Base-by-base conservation (phyloP, 2,888 invertebrate species). In the Lasius fuliginosus region DNA sequence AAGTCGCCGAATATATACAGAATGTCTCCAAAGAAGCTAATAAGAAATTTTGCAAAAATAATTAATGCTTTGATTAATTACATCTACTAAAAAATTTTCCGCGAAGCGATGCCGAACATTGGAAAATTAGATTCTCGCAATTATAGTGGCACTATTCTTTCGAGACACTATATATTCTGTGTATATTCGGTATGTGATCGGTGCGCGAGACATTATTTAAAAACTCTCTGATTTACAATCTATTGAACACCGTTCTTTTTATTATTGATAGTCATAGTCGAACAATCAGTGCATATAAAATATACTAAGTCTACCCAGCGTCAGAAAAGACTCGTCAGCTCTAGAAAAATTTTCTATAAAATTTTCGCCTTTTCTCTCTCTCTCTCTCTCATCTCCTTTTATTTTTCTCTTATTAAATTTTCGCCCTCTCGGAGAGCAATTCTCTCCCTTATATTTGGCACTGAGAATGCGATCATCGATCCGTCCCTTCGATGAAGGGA, bases 231-330 rank as follows among this genome's bases (percentile, higher is more conserved):
- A 86, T 86, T 93, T 93, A 94, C 90, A 92, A 93, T 94, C 94
- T 94, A 94, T 94, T 94, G 94, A 95, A 95, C 95, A 95, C 94
- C 93, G 94, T 94, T 94, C 93, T 91, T 93, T 92, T 94, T 94
- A 94, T 95, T 94, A 94, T 94, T 93, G 94, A 94, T 94, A 94
- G 91, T 94, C 92, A 94, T 94, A 94, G 93, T 94, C 93, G 94
- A 95, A 94, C 94, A 94, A 94, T 94, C 94, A 94, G 94, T 95
- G 94, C 94, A 94, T 94, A 94, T 94, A 95, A 95, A 95, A 94
- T 95, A 94, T 94, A 94, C 94, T 95, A 95, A 94, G 91, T 94
- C 94, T 94, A 95, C 94, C 93, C 93, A 94, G 94, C 94, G 94
- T 94, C 94, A 95, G 94, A 95, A 94, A 93, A 94, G 94, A 93